These are phyloP conservation scores for Muscina levida DNA, from an alignment of 2,888 invertebrate species.

Conservation along the genomic window DNA sequence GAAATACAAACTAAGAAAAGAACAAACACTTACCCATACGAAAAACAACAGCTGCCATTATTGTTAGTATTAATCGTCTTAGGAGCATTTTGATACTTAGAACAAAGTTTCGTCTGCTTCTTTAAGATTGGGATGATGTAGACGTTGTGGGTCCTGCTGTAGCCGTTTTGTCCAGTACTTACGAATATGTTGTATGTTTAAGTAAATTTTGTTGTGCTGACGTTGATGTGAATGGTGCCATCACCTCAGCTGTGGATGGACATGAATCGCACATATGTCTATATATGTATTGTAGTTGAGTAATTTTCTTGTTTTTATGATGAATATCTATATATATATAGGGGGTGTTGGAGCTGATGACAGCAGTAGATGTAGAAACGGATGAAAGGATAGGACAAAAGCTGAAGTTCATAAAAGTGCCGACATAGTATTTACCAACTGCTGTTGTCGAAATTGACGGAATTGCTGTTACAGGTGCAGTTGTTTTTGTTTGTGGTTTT, in stretches of 20 bases:
- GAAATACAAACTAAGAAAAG: too few relatives aligned
- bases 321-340: conserved; percentile 26
- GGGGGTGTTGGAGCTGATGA: conserved; percentile 13
- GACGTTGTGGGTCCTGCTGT: background rate
- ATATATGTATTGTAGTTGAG: conserved; percentile 52
- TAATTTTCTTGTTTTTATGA: conserved; percentile 52
- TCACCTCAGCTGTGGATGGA: conserved; percentile 47
- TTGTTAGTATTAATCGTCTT: conserved; percentile 63
- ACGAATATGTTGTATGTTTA: conserved; percentile 33
- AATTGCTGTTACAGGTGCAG: background rate
- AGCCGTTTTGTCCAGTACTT: background rate
- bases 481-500: conserved; percentile 44
- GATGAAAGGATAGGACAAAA: conserved; percentile 14
- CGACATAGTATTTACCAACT: conserved; percentile 36
- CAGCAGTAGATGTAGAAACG: conserved; percentile 1
- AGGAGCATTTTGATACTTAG: conserved; percentile 58
- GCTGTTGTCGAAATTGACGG: conserved; percentile 28
- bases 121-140: background rate
- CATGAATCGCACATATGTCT: conserved; percentile 44
- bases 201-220: conserved; percentile 48
- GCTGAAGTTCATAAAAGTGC: conserved; percentile 28
- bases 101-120: conserved; percentile 37
- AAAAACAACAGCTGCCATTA: conserved; percentile 61
- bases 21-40: conserved; percentile 58
- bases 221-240: conserved; percentile 55